phyloP scores from a whole-genome alignment of 2,888 invertebrate genomes.

The Oscheius myriophilus region DNA sequence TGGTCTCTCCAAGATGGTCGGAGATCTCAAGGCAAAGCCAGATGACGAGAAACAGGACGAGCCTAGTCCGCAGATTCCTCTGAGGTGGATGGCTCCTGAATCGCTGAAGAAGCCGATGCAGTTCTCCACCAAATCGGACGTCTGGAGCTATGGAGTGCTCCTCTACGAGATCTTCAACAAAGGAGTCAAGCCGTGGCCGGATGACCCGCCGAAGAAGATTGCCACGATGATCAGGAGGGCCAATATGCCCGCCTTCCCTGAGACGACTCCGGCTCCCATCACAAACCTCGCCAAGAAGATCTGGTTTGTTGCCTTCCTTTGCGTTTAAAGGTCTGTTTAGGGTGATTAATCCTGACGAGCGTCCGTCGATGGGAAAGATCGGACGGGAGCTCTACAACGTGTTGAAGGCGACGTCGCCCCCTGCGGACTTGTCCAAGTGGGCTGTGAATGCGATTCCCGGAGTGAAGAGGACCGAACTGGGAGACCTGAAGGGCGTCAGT shows the following conservation, averaged over 20 bases:
- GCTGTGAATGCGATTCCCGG: constrained; percentile 4
- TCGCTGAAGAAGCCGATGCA: constrained; percentile 33
- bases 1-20: constrained; percentile 36
- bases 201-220: constrained; percentile 28
- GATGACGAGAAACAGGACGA: constrained; percentile 15
- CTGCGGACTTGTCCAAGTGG: background rate
- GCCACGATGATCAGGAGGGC: constrained; percentile 13
- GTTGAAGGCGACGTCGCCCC: background rate
- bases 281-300: background rate
- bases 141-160: constrained; percentile 56
- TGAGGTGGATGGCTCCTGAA: constrained; percentile 62
- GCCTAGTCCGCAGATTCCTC: no score
- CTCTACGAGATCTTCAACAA: constrained; percentile 45
- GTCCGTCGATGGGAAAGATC: constrained; percentile 1
- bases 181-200: constrained; percentile 44
- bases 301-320: background rate
- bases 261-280: background rate
- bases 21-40: constrained; percentile 4
- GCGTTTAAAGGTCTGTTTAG: no score
- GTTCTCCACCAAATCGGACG: constrained; percentile 48
- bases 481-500: no score
- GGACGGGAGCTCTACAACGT: background rate
- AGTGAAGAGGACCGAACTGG: background rate
- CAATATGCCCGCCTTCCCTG: constrained; percentile 9
- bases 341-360: background rate